A percentile compares a stretch with the other conserved stretches of the same genome.
Conservation (phyloP, 2,797 vertebrate species). For the Peromyscus melanophrys region DNA sequence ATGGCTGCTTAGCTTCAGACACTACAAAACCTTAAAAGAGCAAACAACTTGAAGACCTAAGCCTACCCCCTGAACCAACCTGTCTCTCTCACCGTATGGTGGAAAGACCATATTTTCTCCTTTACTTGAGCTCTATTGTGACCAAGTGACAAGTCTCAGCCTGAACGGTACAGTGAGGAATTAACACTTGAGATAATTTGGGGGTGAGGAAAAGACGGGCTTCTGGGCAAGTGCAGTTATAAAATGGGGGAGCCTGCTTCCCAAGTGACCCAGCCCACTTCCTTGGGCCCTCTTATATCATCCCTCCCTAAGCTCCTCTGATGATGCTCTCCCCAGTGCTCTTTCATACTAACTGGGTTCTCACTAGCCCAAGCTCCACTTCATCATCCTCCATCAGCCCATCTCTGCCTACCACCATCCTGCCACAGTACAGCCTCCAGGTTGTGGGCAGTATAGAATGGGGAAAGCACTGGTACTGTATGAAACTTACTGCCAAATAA, state of each 20-base stretch:
- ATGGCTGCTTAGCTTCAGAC: constrained; percentile 35
- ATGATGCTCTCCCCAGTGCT: background rate
- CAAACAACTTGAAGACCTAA: background rate
- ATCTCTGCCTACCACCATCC: background rate
- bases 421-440: background rate
- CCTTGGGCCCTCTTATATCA: background rate
- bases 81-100: background rate
- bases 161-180: background rate
- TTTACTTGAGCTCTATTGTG: background rate
- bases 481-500: background rate
- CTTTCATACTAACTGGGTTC: background rate
- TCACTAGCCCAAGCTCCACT: too few species aligned
- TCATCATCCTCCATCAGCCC: background rate
- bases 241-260: background rate
- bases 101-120: background rate
- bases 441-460: background rate
- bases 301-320: background rate
- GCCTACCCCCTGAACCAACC: background rate
- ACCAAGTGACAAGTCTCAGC: background rate
- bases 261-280: background rate
- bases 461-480: background rate
- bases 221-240: background rate
- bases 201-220: background rate
- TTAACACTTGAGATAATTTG: background rate
- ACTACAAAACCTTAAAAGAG: background rate